Conservation (phyloP, 2,113 vertebrate genomes). For the Dissostichus mawsoni region DNA sequence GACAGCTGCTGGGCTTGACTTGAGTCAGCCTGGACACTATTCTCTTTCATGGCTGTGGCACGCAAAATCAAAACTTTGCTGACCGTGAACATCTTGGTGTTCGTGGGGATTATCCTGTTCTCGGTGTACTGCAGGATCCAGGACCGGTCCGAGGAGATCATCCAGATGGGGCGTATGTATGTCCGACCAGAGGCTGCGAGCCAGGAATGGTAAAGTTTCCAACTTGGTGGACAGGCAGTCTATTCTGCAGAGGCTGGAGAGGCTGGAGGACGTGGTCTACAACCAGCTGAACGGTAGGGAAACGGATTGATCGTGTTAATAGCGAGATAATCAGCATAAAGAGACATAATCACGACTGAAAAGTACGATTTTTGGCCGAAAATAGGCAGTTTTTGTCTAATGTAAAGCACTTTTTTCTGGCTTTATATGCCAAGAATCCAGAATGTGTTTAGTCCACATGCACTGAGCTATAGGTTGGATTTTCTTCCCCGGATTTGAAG, state of each 20-base stretch:
- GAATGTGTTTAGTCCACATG: neutral
- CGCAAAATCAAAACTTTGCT: constrained; percentile 99
- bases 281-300: constrained; percentile 94
- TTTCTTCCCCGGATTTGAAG: neutral
- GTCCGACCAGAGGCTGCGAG: constrained; percentile 89
- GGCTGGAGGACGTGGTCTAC: constrained; percentile 98
- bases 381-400: neutral
- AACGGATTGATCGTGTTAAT: neutral
- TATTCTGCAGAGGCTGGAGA: constrained; percentile 95
- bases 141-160: constrained; percentile 92
- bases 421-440: neutral
- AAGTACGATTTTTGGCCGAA: neutral
- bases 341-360: neutral
- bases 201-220: constrained; percentile 89
- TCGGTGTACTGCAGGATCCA: constrained; percentile 98
- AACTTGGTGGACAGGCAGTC: constrained; percentile 91
- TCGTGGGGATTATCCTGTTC: constrained; percentile 96
- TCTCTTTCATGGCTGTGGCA: constrained; percentile 95
- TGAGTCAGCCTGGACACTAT: constrained; percentile 73
- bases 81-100: constrained; percentile 98
- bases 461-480: constrained; percentile 1
- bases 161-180: constrained; percentile 90
- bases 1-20: constrained; percentile 78
- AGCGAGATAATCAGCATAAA: neutral
- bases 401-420: neutral